These are phyloP conservation scores for Chloroceryle aenea DNA, from an alignment of 2,113 vertebrate species.

Conservation along the genomic window DNA sequence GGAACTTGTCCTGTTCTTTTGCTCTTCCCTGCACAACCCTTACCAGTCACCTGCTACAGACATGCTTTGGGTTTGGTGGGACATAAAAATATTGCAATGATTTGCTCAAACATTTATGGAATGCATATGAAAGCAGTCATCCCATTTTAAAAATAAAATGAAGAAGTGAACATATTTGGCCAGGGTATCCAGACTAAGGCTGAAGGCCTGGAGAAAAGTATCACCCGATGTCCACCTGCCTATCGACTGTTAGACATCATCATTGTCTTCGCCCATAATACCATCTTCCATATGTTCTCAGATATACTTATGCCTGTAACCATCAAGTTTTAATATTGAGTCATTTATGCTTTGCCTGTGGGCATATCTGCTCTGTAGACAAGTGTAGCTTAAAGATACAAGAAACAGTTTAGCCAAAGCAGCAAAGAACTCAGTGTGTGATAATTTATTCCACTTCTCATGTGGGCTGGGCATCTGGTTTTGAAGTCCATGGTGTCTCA, in stretches of 20 bases:
- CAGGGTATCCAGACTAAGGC: neutral
- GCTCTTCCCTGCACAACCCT: neutral
- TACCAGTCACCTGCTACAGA: neutral
- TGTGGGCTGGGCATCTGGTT: neutral
- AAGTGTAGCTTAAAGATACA: neutral
- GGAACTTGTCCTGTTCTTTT: neutral
- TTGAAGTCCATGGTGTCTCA: neutral
- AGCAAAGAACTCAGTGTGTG: neutral
- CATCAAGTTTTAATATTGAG: neutral
- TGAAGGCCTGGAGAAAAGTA: neutral
- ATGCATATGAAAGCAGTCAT: neutral
- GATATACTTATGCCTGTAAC: neutral
- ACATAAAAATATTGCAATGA: neutral
- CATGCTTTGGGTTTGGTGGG: neutral
- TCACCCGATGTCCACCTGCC: neutral
- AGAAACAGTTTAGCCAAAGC: neutral
- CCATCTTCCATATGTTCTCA: neutral
- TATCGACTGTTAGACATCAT: neutral
- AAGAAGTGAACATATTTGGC: neutral
- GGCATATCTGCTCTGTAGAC: neutral
- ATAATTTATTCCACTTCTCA: neutral
- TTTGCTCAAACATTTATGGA: neutral
- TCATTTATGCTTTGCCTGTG: neutral
- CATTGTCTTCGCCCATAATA: neutral
- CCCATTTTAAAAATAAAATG: neutral